Conservation (phyloP, 1,140 invertebrate genomes). For the Temnothorax longispinosus region DNA sequence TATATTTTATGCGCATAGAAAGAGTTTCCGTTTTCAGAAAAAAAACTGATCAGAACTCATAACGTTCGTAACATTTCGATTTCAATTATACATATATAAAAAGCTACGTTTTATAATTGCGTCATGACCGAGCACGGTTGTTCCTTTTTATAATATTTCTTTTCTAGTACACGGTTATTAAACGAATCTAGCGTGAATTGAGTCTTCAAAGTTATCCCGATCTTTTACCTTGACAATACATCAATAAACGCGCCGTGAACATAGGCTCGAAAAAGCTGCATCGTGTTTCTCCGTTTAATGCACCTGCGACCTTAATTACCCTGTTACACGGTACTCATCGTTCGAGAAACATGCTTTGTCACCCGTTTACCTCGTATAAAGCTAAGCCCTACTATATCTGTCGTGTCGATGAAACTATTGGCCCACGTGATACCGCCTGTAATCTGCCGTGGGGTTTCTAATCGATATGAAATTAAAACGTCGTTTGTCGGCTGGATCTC, state of each 20-base stretch:
- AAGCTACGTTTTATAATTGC: not conserved
- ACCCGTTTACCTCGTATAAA: slow-evolving; percentile 63
- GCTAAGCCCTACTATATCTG: slow-evolving; percentile 62
- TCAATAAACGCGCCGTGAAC: slow-evolving; percentile 55
- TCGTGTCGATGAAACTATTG: slow-evolving; percentile 67
- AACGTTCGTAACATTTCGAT: not conserved
- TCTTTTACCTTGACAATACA: slow-evolving; percentile 59
- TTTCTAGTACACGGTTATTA: slow-evolving; percentile 43
- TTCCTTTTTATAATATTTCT: slow-evolving; percentile 44
- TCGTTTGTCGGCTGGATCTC: slow-evolving; percentile 45
- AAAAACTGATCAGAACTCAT: not conserved
- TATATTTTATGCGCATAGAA: not conserved
- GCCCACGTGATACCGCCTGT: slow-evolving; percentile 62
- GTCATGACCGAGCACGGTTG: not conserved
- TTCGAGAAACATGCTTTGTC: slow-evolving; percentile 66
- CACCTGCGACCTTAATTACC: slow-evolving; percentile 66
- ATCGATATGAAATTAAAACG: slow-evolving; percentile 70
- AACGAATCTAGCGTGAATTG: slow-evolving; percentile 50
- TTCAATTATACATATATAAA: not conserved
- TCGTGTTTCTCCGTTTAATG: slow-evolving; percentile 64
- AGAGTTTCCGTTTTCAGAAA: not conserved
- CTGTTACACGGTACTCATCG: slow-evolving; percentile 65
- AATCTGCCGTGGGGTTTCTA: slow-evolving; percentile 60
- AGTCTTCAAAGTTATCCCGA: slow-evolving; percentile 56
- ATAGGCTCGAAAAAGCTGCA: slow-evolving; percentile 62